Percentiles rank a stretch among this genome's conserved stretches.
These are phyloP conservation scores for Hyppa rectilinea DNA, from an alignment of 2,888 invertebrate species.

Conservation along the genomic window DNA sequence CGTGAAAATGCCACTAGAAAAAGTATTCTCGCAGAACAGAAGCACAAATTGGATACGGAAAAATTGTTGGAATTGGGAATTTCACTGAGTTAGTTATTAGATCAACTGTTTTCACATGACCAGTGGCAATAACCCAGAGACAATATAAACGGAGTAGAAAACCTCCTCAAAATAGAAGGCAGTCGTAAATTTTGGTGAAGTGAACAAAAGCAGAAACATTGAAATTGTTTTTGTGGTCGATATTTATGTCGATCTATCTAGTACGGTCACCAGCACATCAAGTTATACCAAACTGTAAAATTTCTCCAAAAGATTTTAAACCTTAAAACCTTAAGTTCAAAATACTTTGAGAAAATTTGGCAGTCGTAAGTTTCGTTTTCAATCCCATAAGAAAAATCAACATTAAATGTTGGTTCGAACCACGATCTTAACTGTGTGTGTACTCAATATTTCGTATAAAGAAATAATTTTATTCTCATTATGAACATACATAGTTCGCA, in stretches of 20 bases:
- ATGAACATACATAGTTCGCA: too few relatives aligned
- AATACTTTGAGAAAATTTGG: too few relatives aligned
- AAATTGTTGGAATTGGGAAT: conserved; percentile 2
- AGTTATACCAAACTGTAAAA: too few relatives aligned
- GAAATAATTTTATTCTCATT: too few relatives aligned
- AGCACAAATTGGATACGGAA: conserved; percentile 29
- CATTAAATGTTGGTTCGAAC: background rate
- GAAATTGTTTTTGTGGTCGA: conserved; percentile 3
- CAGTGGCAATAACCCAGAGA: conserved; percentile 16
- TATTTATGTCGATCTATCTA: background rate
- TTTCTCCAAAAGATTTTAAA: too few relatives aligned
- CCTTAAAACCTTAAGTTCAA: too few relatives aligned
- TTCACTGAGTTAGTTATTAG: conserved; percentile 25
- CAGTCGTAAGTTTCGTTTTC: background rate
- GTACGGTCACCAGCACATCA: too few relatives aligned
- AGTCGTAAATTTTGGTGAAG: conserved; percentile 20
- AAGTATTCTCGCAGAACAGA: background rate
- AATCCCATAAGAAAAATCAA: background rate
- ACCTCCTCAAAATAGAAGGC: conserved; percentile 12
- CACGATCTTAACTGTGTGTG: too few relatives aligned
- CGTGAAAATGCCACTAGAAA: background rate
- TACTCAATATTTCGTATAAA: too few relatives aligned
- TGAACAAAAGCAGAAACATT: conserved; percentile 40
- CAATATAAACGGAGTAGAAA: background rate
- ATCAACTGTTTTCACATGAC: conserved; percentile 25